Base-by-base conservation (phyloP, 1,140 invertebrate species). In the Caenorhabditis briggsae region DNA sequence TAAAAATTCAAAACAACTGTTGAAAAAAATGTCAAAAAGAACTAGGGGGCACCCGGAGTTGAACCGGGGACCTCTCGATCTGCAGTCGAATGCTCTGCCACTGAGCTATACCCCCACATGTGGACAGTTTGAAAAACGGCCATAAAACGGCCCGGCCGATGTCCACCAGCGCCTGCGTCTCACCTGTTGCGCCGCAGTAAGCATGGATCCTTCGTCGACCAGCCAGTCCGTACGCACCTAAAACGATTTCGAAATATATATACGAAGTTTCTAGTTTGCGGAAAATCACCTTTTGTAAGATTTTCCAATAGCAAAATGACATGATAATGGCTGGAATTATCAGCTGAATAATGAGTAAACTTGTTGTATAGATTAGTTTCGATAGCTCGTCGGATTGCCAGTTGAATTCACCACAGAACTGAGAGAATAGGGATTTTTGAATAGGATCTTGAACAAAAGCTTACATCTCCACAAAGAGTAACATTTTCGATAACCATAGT, bases 71-170 rank as follows among this genome's bases (percentile, higher is more conserved):
- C 93, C 92, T 93, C 93, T 93, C 93, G 93, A 93, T 93, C 92
- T 93, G 93, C 93, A 93, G 93, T 93, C 93, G 92, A 93, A 93
- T 93, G 93, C 93, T 93, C 93, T 93, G 92, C 93, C 93, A 93
- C 92, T 93, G 65, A 70, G 65, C 65, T 70, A 70, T 70, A 70
- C 65, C 65, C 65, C 65, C 65, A 41, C 43, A 12, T 2, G 2
- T 43, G 14, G 16, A 70, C 20, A 46, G 16, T 70, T 43, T 70
- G 5, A 3, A 18, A 18, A 6, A 18, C 56, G 16, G 33, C n/a
- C 65, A 46, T 70, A 48, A 70, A 70, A 70, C 43, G 8, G 16
- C 11, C 11, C 65, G 65, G 41, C 12, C 9, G 23, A 11, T 70
- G 41, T 46, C 65, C 18, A n/a, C 43, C 46, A 48, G 7, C 18